Evolutionary conservation across 2,113 vertebrate species (phyloP).

Genomic region (Thryonomys swinderianus): DNA sequence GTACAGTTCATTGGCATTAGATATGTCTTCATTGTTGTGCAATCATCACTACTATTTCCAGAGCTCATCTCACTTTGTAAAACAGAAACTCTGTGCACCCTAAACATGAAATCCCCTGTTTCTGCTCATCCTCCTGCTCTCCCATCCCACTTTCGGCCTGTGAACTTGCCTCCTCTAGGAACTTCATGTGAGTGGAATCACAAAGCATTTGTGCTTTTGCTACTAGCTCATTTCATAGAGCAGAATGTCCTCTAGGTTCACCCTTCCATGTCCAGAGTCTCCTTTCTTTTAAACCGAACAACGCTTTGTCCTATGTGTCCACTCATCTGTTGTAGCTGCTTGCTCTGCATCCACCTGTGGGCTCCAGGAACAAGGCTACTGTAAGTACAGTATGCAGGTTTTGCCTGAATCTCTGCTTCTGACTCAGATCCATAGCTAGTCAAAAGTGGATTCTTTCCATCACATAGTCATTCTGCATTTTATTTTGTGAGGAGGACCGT

Average conservation of each 20-base stretch:
- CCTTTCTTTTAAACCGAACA: not conserved
- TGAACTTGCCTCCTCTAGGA: not conserved
- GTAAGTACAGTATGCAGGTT: too few relatives aligned
- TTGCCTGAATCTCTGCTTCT: not conserved
- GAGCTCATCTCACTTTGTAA: too few relatives aligned
- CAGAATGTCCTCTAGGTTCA: not conserved
- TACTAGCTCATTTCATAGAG: not conserved
- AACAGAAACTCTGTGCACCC: not conserved
- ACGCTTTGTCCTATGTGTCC: not conserved
- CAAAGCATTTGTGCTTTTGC: not conserved
- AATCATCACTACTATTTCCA: too few relatives aligned
- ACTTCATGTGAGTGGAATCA: not conserved
- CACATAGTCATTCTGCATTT: not conserved
- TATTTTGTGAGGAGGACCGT: not conserved
- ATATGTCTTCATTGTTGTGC: too few relatives aligned
- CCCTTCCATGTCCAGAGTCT: not conserved
- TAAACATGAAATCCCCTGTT: not conserved
- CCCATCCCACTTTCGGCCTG: not conserved
- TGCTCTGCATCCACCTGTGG: not conserved
- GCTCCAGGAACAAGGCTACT: not conserved
- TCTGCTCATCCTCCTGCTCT: not conserved
- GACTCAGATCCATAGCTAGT: not conserved
- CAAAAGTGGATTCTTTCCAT: not conserved
- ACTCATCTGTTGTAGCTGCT: too few relatives aligned
- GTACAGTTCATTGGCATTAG: not conserved